Conservation (phyloP, 2,888 invertebrate genomes). For the Eupithecia centaureata region DNA sequence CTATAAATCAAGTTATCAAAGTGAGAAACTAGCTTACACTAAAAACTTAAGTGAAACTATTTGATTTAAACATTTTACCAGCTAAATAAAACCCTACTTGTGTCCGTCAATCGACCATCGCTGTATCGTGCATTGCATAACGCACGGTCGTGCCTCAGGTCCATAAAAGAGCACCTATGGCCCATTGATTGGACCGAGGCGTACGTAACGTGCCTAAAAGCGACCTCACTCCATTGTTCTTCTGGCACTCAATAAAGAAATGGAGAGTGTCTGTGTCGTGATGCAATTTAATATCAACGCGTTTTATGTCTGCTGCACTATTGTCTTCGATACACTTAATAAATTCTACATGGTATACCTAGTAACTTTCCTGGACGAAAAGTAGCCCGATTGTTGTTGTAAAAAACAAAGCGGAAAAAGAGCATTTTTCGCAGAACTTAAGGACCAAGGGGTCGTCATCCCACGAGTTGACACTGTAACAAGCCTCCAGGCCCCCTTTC, state of each 20-base stretch:
- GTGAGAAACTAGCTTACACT: no score
- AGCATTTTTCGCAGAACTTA: no score
- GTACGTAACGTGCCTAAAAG: conserved; percentile 21
- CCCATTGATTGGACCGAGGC: conserved; percentile 35
- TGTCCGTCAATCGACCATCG: conserved; percentile 5
- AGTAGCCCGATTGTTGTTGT: neutral
- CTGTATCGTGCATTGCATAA: conserved; percentile 32
- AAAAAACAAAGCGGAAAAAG: no score
- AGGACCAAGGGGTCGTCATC: no score
- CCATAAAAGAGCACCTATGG: conserved; percentile 44
- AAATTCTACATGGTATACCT: neutral
- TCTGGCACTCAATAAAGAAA: conserved; percentile 34
- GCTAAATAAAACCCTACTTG: neutral
- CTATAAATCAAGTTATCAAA: neutral
- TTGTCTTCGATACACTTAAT: neutral
- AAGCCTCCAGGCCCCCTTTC: no score
- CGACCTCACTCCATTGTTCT: conserved; percentile 39
- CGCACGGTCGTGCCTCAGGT: conserved; percentile 35
- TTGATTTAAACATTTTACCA: no score
- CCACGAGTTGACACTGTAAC: no score
- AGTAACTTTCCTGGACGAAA: neutral
- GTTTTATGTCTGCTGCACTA: neutral
- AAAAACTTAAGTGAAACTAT: no score
- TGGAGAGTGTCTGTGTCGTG: conserved; percentile 13
- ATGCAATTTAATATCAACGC: neutral